Evolutionary conservation across 2,113 vertebrate species (phyloP).

Genomic region (Trochalopteron elliotii): DNA sequence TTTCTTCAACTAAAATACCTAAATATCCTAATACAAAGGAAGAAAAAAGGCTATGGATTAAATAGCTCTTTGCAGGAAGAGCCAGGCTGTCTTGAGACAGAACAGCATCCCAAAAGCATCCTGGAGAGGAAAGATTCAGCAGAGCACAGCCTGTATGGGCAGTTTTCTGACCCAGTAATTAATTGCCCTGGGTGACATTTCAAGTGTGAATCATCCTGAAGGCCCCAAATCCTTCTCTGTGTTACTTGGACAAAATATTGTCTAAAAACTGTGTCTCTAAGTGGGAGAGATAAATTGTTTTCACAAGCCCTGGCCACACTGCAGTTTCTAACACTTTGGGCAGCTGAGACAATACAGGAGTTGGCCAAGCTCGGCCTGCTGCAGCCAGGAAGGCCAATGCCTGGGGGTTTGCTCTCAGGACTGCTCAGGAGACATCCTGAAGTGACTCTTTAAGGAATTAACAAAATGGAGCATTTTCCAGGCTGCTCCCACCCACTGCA

Average conservation of each 20-base stretch:
- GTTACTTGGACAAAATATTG: neutral
- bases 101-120: neutral
- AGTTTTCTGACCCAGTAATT: neutral
- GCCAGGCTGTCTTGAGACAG: neutral
- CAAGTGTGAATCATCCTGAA: neutral
- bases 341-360: neutral
- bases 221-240: neutral
- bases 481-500: neutral
- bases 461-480: neutral
- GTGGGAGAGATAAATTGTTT: neutral
- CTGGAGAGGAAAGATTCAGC: neutral
- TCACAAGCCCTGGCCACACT: neutral
- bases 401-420: neutral
- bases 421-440: neutral
- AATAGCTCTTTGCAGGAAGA: neutral
- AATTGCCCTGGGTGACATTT: neutral
- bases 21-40: neutral
- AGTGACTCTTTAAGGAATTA: neutral
- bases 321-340: neutral
- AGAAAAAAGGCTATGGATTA: neutral
- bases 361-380: neutral
- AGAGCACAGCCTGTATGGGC: rapidly evolving
- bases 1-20: neutral
- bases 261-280: neutral
- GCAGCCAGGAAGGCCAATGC: neutral